Percentiles rank a stretch among this genome's conserved stretches.
These are phyloP conservation scores for Crambe crambe DNA, from an alignment of 37 sponge, comb jelly and placozoan genomes.

Conservation along the genomic window DNA sequence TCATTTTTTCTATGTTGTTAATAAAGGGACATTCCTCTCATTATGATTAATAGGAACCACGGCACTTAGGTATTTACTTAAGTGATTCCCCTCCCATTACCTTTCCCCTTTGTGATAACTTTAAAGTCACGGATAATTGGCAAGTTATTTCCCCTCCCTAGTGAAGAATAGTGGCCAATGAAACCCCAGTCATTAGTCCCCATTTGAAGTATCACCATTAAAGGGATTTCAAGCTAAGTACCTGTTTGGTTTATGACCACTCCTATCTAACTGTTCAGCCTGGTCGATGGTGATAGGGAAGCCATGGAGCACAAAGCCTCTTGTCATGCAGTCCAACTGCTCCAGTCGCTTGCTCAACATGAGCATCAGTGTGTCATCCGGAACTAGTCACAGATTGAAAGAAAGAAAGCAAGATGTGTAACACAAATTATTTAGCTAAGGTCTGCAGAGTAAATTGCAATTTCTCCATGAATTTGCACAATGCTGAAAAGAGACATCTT, in stretches of 20 bases:
- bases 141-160: too few species aligned
- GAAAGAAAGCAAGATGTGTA: neutral
- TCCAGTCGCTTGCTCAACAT: slow-evolving; percentile 57
- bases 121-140: too few species aligned
- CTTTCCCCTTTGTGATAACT: too few species aligned
- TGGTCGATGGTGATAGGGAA: slow-evolving; percentile 87
- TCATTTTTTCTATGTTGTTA: too few species aligned
- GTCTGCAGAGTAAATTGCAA: neutral
- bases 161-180: too few species aligned
- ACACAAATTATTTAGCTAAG: neutral
- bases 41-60: too few species aligned
- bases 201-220: neutral
- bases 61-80: too few species aligned
- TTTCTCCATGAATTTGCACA: too few species aligned
- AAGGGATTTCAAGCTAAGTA: neutral
- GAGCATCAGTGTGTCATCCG: slow-evolving; percentile 87
- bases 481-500: too few species aligned
- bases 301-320: slow-evolving; percentile 94
- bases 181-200: too few species aligned
- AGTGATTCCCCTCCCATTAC: too few species aligned
- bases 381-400: slow-evolving; percentile 51
- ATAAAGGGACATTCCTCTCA: too few species aligned
- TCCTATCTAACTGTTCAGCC: slow-evolving; percentile 75
- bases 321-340: slow-evolving; percentile 73
- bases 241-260: slow-evolving; percentile 84